Evolutionary conservation across 2,797 vertebrate species (phyloP).

Genomic region (Phoxinus dragarum): DNA sequence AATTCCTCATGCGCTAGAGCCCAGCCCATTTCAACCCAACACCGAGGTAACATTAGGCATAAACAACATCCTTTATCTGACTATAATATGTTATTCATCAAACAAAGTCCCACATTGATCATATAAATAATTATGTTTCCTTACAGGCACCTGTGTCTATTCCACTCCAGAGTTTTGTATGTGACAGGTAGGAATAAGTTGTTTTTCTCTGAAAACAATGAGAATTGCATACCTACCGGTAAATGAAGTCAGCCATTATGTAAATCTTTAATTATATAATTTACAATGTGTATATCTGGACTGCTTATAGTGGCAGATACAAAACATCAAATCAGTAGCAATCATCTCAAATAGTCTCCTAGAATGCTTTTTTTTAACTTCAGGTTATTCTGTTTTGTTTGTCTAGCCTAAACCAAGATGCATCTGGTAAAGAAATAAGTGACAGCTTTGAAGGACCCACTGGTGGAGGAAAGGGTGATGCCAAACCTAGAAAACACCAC

Average conservation of each 20-base stretch:
- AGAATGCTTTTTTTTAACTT: background rate
- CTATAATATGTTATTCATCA: background rate
- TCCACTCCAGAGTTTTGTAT: constrained; percentile 71
- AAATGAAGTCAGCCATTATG: background rate
- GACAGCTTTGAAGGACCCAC: constrained; percentile 89
- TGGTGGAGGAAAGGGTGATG: constrained; percentile 86
- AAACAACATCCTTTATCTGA: background rate
- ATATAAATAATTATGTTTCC: constrained; percentile 34
- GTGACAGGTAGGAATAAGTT: constrained; percentile 74
- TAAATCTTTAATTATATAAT: background rate
- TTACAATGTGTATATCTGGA: background rate
- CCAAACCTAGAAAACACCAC: constrained; percentile 90
- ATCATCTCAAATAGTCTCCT: background rate
- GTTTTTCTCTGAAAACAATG: background rate
- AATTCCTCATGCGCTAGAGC: constrained; percentile 67
- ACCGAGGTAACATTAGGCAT: constrained; percentile 2
- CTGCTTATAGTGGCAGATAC: background rate
- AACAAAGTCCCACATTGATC: background rate
- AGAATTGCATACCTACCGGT: background rate
- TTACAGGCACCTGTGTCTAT: constrained; percentile 71
- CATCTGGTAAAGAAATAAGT: constrained; percentile 92
- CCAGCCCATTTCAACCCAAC: constrained; percentile 41
- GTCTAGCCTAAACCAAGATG: constrained; percentile 84
- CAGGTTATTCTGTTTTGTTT: background rate
- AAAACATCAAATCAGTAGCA: background rate